Conservation (phyloP, 2,113 vertebrate genomes). For the Rana temporaria region DNA sequence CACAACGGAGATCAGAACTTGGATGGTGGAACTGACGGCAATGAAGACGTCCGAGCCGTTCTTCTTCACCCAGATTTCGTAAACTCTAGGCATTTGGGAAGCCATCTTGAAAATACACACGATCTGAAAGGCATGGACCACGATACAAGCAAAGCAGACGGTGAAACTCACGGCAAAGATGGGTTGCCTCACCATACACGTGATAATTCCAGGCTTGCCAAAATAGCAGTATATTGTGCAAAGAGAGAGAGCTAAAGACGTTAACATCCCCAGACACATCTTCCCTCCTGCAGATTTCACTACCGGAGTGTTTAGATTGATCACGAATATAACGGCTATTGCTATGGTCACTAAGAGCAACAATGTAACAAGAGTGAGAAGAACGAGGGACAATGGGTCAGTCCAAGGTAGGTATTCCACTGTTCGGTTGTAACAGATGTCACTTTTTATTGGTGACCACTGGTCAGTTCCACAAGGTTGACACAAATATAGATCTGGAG, state of each 20-base stretch:
- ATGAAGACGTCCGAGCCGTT: constrained; percentile 75
- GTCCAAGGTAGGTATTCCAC: constrained; percentile 73
- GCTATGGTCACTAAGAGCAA: constrained; percentile 66
- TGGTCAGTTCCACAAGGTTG: constrained; percentile 70
- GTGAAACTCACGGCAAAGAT: constrained; percentile 75
- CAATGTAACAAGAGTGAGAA: constrained; percentile 61
- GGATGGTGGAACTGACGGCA: constrained; percentile 58
- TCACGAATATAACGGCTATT: constrained; percentile 71
- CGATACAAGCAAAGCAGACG: constrained; percentile 79
- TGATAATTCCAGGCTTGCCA: constrained; percentile 66
- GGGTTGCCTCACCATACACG: constrained; percentile 70
- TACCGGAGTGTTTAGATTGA: constrained; percentile 76
- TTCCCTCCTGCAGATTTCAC: constrained; percentile 83
- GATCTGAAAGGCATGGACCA: constrained; percentile 83
- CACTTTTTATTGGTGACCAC: constrained; percentile 76
- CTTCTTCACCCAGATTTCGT: constrained; percentile 77
- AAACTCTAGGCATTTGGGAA: constrained; percentile 68
- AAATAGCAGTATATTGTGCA: constrained; percentile 78
- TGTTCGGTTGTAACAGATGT: constrained; percentile 69
- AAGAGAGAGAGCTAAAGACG: constrained; percentile 70
- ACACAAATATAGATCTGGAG: constrained; percentile 72
- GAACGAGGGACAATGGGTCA: constrained; percentile 64
- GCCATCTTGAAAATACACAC: constrained; percentile 86
- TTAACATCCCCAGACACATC: constrained; percentile 84
- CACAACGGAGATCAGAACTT: constrained; percentile 65